Conservation (phyloP, 2,113 vertebrate genomes). For the Orientallactaga bullata region DNA sequence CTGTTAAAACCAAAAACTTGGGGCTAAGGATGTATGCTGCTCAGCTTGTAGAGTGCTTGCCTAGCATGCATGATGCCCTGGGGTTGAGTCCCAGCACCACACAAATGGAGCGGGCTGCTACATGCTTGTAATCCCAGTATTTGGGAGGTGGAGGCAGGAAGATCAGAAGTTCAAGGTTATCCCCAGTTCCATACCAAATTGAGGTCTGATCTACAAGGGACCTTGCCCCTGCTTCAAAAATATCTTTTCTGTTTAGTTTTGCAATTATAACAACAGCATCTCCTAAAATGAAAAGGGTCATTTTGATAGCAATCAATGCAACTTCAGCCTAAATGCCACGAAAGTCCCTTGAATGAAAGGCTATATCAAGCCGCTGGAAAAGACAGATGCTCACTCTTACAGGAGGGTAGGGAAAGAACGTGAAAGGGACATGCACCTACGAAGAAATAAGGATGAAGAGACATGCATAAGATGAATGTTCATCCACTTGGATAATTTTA, state of each 20-base stretch:
- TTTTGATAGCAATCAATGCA: slow-evolving; percentile 10
- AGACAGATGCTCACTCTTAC: not conserved
- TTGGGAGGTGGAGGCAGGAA: not conserved
- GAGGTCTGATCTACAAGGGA: not conserved
- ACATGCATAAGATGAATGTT: not conserved
- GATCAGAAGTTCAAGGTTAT: not conserved
- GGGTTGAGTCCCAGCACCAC: not conserved
- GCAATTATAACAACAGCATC: not conserved
- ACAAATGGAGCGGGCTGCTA: not conserved
- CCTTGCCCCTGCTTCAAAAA: too few relatives aligned
- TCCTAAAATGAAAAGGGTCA: not conserved
- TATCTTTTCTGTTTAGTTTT: not conserved
- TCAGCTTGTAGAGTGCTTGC: not conserved
- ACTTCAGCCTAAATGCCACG: not conserved
- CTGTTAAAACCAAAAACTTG: slow-evolving; percentile 22
- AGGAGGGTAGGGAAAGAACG: not conserved
- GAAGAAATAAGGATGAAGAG: not conserved
- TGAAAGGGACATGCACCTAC: slow-evolving; percentile 4
- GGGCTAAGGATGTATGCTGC: not conserved
- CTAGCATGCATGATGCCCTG: not conserved
- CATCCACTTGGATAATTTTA: not conserved
- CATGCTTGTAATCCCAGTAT: not conserved
- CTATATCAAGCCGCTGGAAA: not conserved
- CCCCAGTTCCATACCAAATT: not conserved
- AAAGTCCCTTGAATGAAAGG: not conserved